A percentile compares a stretch with the other conserved stretches of the same genome.
Evolutionary conservation across 1,140 invertebrate genomes (phyloP).

Genomic region (Dolichoris vasculosae): DNA sequence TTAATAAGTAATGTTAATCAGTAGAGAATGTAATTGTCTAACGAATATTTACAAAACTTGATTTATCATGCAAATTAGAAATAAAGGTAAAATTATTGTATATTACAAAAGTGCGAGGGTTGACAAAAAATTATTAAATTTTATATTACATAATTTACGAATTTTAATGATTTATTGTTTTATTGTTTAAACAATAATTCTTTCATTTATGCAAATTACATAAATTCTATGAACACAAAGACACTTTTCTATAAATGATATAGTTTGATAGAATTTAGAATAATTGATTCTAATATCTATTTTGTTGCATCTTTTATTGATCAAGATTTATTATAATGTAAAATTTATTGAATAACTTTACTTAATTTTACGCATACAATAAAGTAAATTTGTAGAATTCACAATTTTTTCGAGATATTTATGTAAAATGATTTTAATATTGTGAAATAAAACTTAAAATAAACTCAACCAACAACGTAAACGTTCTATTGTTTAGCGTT

Average conservation of each 20-base stretch:
- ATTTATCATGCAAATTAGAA: neutral
- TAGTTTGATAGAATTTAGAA: neutral
- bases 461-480: neutral
- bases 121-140: neutral
- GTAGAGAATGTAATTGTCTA: neutral
- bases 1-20: too few relatives aligned
- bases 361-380: neutral
- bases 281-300: neutral
- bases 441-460: too few relatives aligned
- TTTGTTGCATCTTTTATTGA: neutral
- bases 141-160: neutral
- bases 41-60: neutral
- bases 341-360: neutral
- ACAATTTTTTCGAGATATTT: too few relatives aligned
- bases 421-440: too few relatives aligned
- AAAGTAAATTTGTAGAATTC: neutral
- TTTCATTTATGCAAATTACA: neutral
- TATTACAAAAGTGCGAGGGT: too few relatives aligned
- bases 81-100: neutral
- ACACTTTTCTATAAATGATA: neutral
- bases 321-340: neutral
- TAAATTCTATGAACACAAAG: neutral
- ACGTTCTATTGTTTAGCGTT: neutral
- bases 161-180: neutral
- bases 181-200: too few relatives aligned